Evolutionary conservation across 1,140 invertebrate genomes (phyloP).

Genomic region (Drosophila micromelanica): DNA sequence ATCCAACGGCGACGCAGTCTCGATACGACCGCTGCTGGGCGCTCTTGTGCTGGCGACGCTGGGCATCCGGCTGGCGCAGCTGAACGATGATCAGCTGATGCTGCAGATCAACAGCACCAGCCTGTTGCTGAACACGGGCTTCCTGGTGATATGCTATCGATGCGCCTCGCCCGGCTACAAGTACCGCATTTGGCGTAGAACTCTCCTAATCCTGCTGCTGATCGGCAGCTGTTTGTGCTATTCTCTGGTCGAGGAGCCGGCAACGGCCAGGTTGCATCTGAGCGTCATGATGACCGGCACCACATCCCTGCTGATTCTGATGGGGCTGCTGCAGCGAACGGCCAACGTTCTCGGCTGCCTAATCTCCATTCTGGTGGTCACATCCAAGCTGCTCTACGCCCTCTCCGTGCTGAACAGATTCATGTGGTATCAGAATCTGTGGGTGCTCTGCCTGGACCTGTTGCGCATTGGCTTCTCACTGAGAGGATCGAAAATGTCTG

Average conservation of each 20-base stretch:
- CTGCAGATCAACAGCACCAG: background rate
- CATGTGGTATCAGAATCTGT: slow-evolving; percentile 3
- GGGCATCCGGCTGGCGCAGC: slow-evolving; percentile 10
- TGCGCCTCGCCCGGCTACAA: background rate
- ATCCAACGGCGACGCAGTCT: background rate
- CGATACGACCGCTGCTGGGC: background rate
- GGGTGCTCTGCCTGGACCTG: background rate
- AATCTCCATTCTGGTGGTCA: background rate
- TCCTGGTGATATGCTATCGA: background rate
- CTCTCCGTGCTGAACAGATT: background rate
- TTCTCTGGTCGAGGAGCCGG: background rate
- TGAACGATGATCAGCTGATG: background rate
- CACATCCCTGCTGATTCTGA: background rate
- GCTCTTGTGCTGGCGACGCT: background rate
- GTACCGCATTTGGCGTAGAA: background rate
- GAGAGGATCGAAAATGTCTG: background rate
- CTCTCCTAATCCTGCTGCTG: background rate
- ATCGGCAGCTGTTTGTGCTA: background rate
- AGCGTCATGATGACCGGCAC: background rate
- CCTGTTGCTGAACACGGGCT: background rate
- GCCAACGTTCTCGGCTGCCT: background rate
- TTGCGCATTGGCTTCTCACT: background rate
- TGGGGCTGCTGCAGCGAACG: background rate
- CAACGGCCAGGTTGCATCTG: background rate
- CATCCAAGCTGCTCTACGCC: slow-evolving; percentile 10